Evolutionary conservation across 1,140 invertebrate species (phyloP).

Genomic region (Macrosteles quadrilineatus): DNA sequence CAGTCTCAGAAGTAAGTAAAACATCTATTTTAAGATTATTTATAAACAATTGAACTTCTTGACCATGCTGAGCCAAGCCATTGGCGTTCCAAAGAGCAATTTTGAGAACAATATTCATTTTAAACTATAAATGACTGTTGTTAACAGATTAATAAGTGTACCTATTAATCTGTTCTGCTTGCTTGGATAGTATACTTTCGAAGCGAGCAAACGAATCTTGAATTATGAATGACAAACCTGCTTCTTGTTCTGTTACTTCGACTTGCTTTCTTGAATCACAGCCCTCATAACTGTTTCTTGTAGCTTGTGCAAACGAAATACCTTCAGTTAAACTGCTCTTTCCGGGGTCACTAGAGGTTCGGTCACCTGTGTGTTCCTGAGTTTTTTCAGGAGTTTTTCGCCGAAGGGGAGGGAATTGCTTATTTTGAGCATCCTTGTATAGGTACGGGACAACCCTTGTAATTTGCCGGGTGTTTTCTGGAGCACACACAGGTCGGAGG

Average conservation of each 20-base stretch:
- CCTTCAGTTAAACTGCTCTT: no score
- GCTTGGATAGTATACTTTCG: background rate
- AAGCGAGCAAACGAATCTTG: no score
- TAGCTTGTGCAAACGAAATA: no score
- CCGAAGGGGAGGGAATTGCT: background rate
- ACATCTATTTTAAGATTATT: background rate
- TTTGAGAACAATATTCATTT: background rate
- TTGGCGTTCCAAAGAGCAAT: background rate
- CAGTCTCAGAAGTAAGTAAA: background rate
- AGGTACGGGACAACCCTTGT: constrained; percentile 4
- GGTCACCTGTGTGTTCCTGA: no score
- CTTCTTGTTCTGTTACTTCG: no score
- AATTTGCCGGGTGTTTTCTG: background rate
- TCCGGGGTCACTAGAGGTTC: no score
- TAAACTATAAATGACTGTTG: background rate
- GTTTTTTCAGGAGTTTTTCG: no score
- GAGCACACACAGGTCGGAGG: background rate
- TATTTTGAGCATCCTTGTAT: background rate
- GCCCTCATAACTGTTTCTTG: no score
- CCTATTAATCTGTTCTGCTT: background rate
- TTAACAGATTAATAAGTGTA: background rate
- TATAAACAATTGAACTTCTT: background rate
- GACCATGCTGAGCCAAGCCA: constrained; percentile 4
- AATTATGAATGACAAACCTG: no score
- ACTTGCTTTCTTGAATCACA: no score